Evolutionary conservation across 2,797 vertebrate species (phyloP).

Genomic region (Aulostomus chinensis): DNA sequence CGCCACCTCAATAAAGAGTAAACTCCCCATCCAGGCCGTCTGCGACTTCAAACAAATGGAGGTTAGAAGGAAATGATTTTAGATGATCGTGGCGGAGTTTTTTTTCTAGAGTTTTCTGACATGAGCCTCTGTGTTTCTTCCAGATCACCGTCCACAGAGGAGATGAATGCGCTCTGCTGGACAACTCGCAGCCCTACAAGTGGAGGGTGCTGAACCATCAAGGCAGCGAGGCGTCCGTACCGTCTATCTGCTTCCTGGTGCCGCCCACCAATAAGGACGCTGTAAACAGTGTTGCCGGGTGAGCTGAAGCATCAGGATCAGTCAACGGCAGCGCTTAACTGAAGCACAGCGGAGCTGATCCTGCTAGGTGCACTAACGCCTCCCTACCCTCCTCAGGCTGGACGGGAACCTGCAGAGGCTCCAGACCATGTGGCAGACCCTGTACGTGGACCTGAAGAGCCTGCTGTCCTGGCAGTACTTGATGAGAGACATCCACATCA

Average conservation of each 20-base stretch:
- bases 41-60: slow-evolving; percentile 96
- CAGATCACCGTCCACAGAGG: slow-evolving; percentile 92
- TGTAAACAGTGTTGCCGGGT: slow-evolving; percentile 84
- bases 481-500: slow-evolving; percentile 87
- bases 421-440: slow-evolving; percentile 83
- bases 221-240: slow-evolving; percentile 83
- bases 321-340: too few relatives aligned
- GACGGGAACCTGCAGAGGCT: slow-evolving; percentile 84
- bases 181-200: slow-evolving; percentile 85
- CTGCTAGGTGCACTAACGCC: not conserved
- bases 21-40: slow-evolving; percentile 82
- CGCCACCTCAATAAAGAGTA: slow-evolving; percentile 70
- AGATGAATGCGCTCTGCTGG: slow-evolving; percentile 84
- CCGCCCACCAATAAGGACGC: slow-evolving; percentile 91
- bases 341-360: too few relatives aligned
- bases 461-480: slow-evolving; percentile 91
- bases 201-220: slow-evolving; percentile 85
- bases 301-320: too few relatives aligned
- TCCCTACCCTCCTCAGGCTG: slow-evolving; percentile 72
- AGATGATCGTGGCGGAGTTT: too few relatives aligned
- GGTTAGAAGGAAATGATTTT: too few relatives aligned
- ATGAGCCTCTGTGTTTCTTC: not conserved
- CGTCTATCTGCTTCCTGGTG: slow-evolving; percentile 92
- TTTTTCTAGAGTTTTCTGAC: too few relatives aligned
- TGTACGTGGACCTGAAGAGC: slow-evolving; percentile 88